phyloP scores from a whole-genome alignment of 2,113 vertebrate genomes.

The Cebus imitator region DNA sequence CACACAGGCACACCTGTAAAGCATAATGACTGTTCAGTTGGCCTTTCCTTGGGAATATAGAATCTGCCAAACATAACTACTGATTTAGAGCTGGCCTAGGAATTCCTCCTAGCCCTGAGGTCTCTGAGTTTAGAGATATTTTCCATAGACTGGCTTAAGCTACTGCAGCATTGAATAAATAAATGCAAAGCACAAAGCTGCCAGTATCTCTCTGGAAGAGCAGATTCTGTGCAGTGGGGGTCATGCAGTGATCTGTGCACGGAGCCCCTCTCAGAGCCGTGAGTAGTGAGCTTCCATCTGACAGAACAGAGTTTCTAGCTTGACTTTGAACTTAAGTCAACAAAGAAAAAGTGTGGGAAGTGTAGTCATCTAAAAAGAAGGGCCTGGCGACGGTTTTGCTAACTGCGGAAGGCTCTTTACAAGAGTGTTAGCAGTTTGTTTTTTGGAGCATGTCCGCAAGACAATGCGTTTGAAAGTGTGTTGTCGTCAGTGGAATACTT shows the following conservation, averaged over 20 bases:
- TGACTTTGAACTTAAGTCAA: conserved; percentile 78
- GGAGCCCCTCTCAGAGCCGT: not conserved
- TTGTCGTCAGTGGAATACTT: not conserved
- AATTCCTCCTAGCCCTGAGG: not conserved
- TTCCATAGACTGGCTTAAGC: conserved; percentile 39
- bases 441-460: not conserved
- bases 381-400: not conserved
- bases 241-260: not conserved
- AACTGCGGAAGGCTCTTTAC: not conserved
- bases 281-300: conserved; percentile 66
- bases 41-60: conserved; percentile 35
- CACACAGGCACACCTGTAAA: not conserved
- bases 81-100: conserved; percentile 26
- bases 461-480: not conserved
- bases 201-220: conserved; percentile 40
- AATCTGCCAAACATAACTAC: not conserved
- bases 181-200: conserved; percentile 56
- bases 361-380: not conserved
- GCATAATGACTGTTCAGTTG: not conserved
- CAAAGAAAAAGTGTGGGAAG: conserved; percentile 71
- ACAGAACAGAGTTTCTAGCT: conserved; percentile 76
- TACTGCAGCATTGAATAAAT: conserved; percentile 59
- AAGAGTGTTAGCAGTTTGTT: not conserved
- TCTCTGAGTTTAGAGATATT: not conserved
- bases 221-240: not conserved